Base-by-base conservation (phyloP, 2,888 invertebrate genomes). In the Macaria liturata region DNA sequence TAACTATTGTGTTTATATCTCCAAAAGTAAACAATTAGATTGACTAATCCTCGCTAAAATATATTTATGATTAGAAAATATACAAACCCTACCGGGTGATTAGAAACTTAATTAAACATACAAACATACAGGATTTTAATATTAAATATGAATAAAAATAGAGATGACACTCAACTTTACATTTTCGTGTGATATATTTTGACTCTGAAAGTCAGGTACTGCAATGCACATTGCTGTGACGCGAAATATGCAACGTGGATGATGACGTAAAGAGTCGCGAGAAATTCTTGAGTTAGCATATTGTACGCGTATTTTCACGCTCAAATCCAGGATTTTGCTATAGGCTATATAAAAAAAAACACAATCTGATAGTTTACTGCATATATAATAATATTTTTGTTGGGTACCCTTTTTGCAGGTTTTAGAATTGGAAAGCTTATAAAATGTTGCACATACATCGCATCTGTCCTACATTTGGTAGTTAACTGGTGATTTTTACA, bases 211-310 rank as follows among this genome's bases (percentile, higher is more conserved):
- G 3, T 49, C 3, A 47, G 39, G 47, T 47, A 48, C 59, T 54
- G 54, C 30, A 8, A 20, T 39, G 43, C 20, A 47, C 37, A 1
- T 45, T 44, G 32, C 48, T 39, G 47, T 59, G 50, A 77, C 80
- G 73, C 80, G 71, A 81, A 83, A 84, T 83, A 81, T 83, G 81
- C 85, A 80, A 75, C 78, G 74, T 76, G 71, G 75, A 75, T 73
- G 75, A 74, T 72, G 75, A 75, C 68, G 78, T 74, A 67, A 74
- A 71, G 63, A 59, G 62, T 68, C 63, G 63, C 64, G 63, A 56
- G 61, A 65, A 68, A 70, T 67, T 63, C 66, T 68, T 70, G 69
- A 59, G 67, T 59, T 58, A 59, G 64, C 62, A 62, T 59, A 60
- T 67, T 63, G 61, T 56, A 32, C 48, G 40, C 40, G 57, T 32